Percentiles rank a stretch among this genome's conserved stretches.
Conservation (phyloP, 2,888 invertebrate genomes). For the Podotricha telesiphe region DNA sequence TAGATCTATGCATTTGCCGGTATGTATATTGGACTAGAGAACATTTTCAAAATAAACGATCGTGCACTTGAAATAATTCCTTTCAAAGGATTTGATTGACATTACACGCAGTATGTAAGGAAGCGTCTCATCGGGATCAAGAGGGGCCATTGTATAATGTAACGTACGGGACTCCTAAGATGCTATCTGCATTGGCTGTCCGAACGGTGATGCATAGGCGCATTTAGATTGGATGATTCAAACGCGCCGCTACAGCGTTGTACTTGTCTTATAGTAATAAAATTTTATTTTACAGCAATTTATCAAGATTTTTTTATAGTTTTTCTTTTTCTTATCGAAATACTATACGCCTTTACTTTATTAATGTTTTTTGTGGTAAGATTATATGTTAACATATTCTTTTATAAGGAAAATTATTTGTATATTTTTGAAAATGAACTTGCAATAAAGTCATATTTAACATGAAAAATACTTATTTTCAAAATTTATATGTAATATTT, state of each 20-base stretch:
- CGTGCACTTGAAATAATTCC: constrained; percentile 27
- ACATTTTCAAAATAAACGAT: constrained; percentile 15
- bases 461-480: too few species aligned
- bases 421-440: too few species aligned
- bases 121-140: constrained; percentile 40
- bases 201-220: constrained; percentile 49
- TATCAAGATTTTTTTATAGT: not conserved
- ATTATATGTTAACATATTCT: not conserved
- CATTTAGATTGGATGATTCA: constrained; percentile 51
- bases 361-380: not conserved
- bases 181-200: constrained; percentile 41
- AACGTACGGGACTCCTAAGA: constrained; percentile 43
- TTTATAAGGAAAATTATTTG: not conserved
- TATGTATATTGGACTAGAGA: not conserved
- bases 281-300: constrained; percentile 22
- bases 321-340: not conserved
- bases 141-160: constrained; percentile 44
- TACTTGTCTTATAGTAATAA: constrained; percentile 30
- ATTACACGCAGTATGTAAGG: constrained; percentile 43
- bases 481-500: too few species aligned
- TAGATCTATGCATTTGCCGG: not conserved
- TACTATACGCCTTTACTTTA: not conserved
- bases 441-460: too few species aligned
- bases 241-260: constrained; percentile 39
- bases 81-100: constrained; percentile 45